Evolutionary conservation across 2,888 invertebrate species (phyloP).

Genomic region (Laspeyria flexula): DNA sequence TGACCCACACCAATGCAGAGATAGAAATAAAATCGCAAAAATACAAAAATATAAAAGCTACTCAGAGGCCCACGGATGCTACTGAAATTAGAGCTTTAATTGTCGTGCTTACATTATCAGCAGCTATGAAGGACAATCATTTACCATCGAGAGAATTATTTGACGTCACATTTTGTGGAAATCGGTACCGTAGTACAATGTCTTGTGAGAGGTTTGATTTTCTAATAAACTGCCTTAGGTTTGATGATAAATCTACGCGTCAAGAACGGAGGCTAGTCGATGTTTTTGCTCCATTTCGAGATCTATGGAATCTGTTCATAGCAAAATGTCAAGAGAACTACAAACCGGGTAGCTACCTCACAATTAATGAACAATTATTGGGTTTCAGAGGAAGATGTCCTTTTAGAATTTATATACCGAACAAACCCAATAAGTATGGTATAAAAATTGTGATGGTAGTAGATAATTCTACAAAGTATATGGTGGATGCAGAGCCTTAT

Average conservation of each 20-base stretch:
- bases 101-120: slow-evolving; percentile 20
- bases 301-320: slow-evolving; percentile 14
- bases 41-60: slow-evolving; percentile 8
- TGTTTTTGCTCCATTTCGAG: slow-evolving; percentile 14
- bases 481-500: neutral
- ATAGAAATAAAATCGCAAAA: slow-evolving; percentile 21
- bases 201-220: slow-evolving; percentile 23
- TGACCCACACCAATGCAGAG: slow-evolving; percentile 5
- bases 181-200: slow-evolving; percentile 30
- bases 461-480: slow-evolving; percentile 18
- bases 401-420: slow-evolving; percentile 13
- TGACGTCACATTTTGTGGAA: slow-evolving; percentile 25
- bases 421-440: slow-evolving; percentile 29
- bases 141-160: slow-evolving; percentile 37
- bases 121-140: slow-evolving; percentile 35
- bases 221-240: slow-evolving; percentile 20
- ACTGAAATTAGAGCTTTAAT: slow-evolving; percentile 24
- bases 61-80: slow-evolving; percentile 5
- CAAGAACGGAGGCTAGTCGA: slow-evolving; percentile 5
- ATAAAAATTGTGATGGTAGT: slow-evolving; percentile 48
- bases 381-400: slow-evolving; percentile 19
- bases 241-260: slow-evolving; percentile 26
- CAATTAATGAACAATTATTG: slow-evolving; percentile 25
- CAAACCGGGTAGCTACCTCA: slow-evolving; percentile 21
- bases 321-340: slow-evolving; percentile 12